phyloP scores from a whole-genome alignment of 2,888 invertebrate species.

The Drosophila sordidula region DNA sequence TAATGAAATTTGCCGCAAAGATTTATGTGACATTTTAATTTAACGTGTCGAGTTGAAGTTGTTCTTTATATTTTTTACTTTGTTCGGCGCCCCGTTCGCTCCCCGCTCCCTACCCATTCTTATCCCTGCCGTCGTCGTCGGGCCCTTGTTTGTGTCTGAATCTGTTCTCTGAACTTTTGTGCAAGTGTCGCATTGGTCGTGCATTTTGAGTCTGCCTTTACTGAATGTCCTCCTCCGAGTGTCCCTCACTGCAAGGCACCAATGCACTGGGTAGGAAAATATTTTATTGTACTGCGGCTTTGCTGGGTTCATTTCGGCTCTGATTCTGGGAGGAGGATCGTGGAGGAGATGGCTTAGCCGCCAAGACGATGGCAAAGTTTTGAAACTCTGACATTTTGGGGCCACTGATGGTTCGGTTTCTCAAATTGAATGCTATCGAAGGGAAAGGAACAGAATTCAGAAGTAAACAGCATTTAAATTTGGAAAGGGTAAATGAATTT shows the following conservation, averaged over 20 bases:
- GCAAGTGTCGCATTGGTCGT: conserved; percentile 67
- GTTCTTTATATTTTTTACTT: conserved; percentile 61
- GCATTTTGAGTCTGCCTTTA: conserved; percentile 48
- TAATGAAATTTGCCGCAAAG: conserved; percentile 83
- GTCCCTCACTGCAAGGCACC: neutral
- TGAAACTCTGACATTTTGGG: conserved; percentile 59
- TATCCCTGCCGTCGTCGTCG: conserved; percentile 25
- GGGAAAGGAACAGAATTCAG: neutral
- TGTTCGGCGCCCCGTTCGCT: conserved; percentile 7
- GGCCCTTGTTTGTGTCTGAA: conserved; percentile 57
- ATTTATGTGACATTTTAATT: conserved; percentile 84
- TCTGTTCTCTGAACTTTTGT: conserved; percentile 59
- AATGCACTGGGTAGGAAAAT: conserved; percentile 33
- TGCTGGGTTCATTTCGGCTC: conserved; percentile 29
- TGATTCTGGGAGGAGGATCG: neutral
- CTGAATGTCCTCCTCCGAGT: conserved; percentile 8
- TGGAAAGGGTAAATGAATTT: conserved; percentile 1
- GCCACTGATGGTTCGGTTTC: conserved; percentile 34
- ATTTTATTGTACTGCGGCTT: conserved; percentile 71
- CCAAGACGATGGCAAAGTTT: conserved; percentile 59
- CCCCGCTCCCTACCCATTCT: conserved; percentile 5
- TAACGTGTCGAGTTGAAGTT: conserved; percentile 80
- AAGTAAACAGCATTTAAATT: conserved; percentile 14
- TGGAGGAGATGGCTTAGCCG: conserved; percentile 1
- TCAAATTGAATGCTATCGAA: conserved; percentile 35